phyloP scores from a whole-genome alignment of 2,888 invertebrate species.

The Limnephilus auricula region DNA sequence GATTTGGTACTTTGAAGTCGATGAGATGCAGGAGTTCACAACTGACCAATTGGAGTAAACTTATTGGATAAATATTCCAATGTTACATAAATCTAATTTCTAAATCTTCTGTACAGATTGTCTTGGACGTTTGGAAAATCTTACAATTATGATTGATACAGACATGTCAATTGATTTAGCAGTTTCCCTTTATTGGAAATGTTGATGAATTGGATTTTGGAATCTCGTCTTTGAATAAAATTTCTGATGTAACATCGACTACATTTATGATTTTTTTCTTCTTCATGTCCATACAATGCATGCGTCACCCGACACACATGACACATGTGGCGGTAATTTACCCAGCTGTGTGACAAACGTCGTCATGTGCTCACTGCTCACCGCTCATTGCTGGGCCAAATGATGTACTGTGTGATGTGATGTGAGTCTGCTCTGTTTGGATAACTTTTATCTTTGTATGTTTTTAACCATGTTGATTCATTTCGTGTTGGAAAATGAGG shows the following conservation, averaged over 20 bases:
- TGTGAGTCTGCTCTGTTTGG: neutral
- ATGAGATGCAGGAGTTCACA: too few relatives aligned
- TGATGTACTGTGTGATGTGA: neutral
- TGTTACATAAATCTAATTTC: neutral
- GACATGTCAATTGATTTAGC: too few relatives aligned
- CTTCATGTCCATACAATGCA: neutral
- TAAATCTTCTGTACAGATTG: too few relatives aligned
- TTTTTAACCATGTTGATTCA: neutral
- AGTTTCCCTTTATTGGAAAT: too few relatives aligned
- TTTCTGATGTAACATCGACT: neutral
- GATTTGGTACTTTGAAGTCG: too few relatives aligned
- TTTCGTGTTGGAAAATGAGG: neutral
- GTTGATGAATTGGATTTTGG: neutral
- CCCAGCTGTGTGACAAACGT: constrained; percentile 13
- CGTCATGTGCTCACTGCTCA: neutral
- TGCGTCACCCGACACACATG: neutral
- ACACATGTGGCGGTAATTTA: constrained; percentile 29
- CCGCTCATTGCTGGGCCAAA: too few relatives aligned
- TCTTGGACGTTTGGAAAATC: too few relatives aligned
- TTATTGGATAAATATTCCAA: neutral
- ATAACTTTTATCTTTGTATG: neutral
- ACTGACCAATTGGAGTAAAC: neutral
- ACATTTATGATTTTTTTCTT: neutral
- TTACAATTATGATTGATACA: too few relatives aligned
- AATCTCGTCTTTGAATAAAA: neutral